phyloP scores from a whole-genome alignment of 2,888 invertebrate species.

The Byasa hedistus region DNA sequence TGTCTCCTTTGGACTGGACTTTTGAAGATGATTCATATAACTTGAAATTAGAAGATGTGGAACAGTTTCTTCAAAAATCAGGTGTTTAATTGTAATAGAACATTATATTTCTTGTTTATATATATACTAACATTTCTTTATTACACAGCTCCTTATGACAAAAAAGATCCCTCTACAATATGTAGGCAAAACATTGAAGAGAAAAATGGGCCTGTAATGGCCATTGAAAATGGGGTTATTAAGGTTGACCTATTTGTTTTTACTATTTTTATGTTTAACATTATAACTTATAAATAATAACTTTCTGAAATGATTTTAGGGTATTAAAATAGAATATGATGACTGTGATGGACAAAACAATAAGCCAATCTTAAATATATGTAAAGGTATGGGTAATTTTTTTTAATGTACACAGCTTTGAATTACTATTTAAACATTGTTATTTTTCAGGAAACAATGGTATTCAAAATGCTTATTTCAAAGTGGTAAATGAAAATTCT shows the following conservation, averaged over 20 bases:
- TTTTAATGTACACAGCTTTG: background rate
- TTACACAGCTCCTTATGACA: slow-evolving; percentile 40
- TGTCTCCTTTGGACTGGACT: slow-evolving; percentile 65
- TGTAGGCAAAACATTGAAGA: slow-evolving; percentile 39
- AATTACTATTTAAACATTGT: background rate
- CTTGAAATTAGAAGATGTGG: slow-evolving; percentile 68
- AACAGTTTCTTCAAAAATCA: slow-evolving; percentile 66
- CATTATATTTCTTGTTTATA: slow-evolving; percentile 6
- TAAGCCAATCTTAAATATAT: slow-evolving; percentile 35
- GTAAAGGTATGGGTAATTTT: slow-evolving; percentile 41
- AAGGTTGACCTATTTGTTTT: slow-evolving; percentile 49
- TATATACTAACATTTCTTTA: slow-evolving; percentile 5
- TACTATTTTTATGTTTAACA: background rate
- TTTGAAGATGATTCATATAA: slow-evolving; percentile 59
- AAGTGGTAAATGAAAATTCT: slow-evolving; percentile 68
- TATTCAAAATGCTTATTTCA: slow-evolving; percentile 59
- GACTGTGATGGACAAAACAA: slow-evolving; percentile 40
- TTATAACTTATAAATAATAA: background rate
- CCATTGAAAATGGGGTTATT: slow-evolving; percentile 74
- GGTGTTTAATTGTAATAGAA: slow-evolving; percentile 41
- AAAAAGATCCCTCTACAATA: slow-evolving; percentile 33
- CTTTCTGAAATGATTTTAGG: slow-evolving; percentile 42
- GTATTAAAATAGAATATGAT: slow-evolving; percentile 49
- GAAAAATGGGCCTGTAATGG: slow-evolving; percentile 62
- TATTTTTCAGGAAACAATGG: slow-evolving; percentile 50